Evolutionary conservation across 2,888 invertebrate genomes (phyloP).

Genomic region (Theretra japonica): DNA sequence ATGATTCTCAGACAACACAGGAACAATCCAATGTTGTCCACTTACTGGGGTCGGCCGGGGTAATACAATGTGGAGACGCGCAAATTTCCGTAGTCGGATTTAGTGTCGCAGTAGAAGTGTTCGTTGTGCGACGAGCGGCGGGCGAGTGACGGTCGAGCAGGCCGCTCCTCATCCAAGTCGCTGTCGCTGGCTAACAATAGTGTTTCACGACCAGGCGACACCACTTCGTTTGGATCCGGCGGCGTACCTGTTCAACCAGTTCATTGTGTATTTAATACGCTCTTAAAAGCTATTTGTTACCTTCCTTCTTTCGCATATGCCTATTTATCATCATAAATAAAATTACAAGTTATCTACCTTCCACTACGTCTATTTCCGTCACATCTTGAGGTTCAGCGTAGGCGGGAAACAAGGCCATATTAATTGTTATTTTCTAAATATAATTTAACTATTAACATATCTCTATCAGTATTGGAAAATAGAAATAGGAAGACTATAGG

Average conservation of each 20-base stretch:
- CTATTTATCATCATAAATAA: too few species aligned
- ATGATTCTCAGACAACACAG: too few species aligned
- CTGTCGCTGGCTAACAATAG: slow-evolving; percentile 64
- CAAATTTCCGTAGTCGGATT: slow-evolving; percentile 83
- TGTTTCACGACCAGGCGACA: slow-evolving; percentile 50
- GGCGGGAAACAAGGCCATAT: slow-evolving; percentile 64
- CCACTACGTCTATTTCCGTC: slow-evolving; percentile 37
- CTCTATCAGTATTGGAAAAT: not conserved
- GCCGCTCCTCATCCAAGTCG: slow-evolving; percentile 33
- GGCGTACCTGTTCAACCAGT: not conserved
- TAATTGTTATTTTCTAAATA: not conserved
- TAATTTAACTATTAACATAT: not conserved
- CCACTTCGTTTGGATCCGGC: slow-evolving; percentile 21
- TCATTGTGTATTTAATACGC: too few species aligned
- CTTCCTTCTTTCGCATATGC: too few species aligned
- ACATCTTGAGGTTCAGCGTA: slow-evolving; percentile 45
- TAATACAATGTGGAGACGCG: slow-evolving; percentile 86
- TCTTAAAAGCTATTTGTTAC: not conserved
- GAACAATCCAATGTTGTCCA: slow-evolving; percentile 16
- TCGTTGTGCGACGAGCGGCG: slow-evolving; percentile 39
- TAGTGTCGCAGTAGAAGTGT: slow-evolving; percentile 86
- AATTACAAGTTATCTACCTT: slow-evolving; percentile 34
- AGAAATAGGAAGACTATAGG: not conserved
- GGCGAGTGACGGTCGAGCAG: slow-evolving; percentile 28
- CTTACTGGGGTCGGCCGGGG: slow-evolving; percentile 86